Evolutionary conservation across 2,888 invertebrate genomes (phyloP), one percentile per base, ranked within the genome.

Genomic region (Selenia dentaria): DNA sequence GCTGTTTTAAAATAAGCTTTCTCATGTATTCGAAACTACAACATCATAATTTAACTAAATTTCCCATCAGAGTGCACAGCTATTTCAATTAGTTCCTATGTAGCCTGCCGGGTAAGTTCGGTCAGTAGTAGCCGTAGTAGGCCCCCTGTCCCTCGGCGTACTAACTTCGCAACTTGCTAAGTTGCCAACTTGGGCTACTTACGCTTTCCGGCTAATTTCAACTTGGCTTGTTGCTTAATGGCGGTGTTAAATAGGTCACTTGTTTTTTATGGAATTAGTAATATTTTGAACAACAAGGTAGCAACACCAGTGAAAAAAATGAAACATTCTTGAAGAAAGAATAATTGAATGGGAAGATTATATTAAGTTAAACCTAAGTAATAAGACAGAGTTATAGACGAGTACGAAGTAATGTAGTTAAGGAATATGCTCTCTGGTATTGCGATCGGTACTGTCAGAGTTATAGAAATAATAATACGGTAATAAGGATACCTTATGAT

Each of bases 41-140:
- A 16, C 16, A 16, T n/a, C 16, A 4, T 16, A 16, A 2, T 16
- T 16, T 2, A 16, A 16, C 16, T 10, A 9, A 31, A 9, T 22
- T 22, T 22, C 10, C 27, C 14, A 29, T 36, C 12, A 31, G 37
- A 37, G 18, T 48, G 41, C 12, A 8, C 29, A 41, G 41, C 13
- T 48, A 48, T 48, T 42, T 38, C 41, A 48, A 47, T 42, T 48
- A 48, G 36, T 37, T 46, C 11, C 22, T 5, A 6, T 35, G 27
- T 28, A 34, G 45, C 13, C 18, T 29, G 24, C 27, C 37, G 4
- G 13, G 29, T 22, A n/a, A 10, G 11, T 18, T 25, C 25, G 38
- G 45, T 39, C 45, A 34, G 29, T 31, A 9, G 35, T n/a, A 6
- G 20, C 8, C 22, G 1, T 3, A 1, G 10, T 2, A 4, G 25